Evolutionary conservation across 2,888 invertebrate genomes (phyloP), one percentile per base, ranked within the genome.

Genomic region (Calephelis perditalis): DNA sequence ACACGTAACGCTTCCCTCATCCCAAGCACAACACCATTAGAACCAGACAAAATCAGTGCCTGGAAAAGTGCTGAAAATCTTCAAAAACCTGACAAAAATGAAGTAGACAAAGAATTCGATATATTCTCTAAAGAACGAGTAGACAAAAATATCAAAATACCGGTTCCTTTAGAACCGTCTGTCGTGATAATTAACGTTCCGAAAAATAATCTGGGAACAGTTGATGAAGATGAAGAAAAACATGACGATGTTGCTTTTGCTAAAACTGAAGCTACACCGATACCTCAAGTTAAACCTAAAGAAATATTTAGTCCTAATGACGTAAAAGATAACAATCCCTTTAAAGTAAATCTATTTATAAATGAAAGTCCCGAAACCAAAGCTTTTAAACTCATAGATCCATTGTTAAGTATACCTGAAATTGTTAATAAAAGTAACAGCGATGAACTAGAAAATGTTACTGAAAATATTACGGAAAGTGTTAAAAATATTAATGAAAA

Each of bases 41-140:
- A 85, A 73, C 82, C 88, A 2, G 81, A 83, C 12, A 88, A 84
- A 68, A 62, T 10, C 0, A 69, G 59, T 7, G 64, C 73, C 0
- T 86, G 84, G 81, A 81, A 77, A 63, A 86, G 84, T 62, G 74
- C 71, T 5, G 87, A 85, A 59, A 77, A 77, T 7, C 58, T 86
- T 0, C 70, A 73, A 52, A 66, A 68, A 66, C 59, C 61, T 8
- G 63, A 67, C 57, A 65, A 58, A 5, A 77, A 75, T 60, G 80
- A 80, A 63, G 71, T 90, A 0, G 91, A 92, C 68, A 74, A 92
- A 71, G 91, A 92, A 77, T 78, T 92, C 67, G 82, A 91, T 71
- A 71, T 85, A 70, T 83, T 92, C 69, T 83, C 81, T 62, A 79
- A 89, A 84, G 79, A 85, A 75, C 70, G 92, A 74, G 72, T 88